Conservation (phyloP, 23 tunicate species). For the Ascidia mentula region DNA sequence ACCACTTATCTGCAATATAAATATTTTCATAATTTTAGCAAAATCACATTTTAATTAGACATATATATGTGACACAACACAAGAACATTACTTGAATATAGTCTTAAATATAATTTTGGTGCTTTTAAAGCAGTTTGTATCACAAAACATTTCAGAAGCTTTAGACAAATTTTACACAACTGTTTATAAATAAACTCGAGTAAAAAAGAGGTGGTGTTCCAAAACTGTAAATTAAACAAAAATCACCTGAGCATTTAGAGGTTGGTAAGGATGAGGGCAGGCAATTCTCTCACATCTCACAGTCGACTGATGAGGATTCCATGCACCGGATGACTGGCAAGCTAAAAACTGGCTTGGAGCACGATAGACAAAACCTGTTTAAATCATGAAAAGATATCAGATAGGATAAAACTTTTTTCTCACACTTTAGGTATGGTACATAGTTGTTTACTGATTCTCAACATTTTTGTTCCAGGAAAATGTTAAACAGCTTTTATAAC, state of each 20-base stretch:
- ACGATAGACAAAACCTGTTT: constrained; percentile 2
- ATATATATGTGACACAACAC: no score
- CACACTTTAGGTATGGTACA: background rate
- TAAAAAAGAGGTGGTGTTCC: background rate
- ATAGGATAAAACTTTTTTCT: background rate
- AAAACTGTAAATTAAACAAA: background rate
- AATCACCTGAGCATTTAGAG: constrained; percentile 26
- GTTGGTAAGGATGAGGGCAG: constrained; percentile 23
- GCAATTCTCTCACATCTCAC: constrained; percentile 30
- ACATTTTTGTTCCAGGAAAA: no score
- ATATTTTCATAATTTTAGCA: no score
- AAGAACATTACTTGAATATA: no score
- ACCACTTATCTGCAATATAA: constrained; percentile 30
- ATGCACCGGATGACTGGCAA: constrained; percentile 35
- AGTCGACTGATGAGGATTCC: constrained; percentile 32
- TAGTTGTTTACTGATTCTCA: no score
- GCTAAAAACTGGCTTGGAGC: background rate
- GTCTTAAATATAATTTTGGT: no score
- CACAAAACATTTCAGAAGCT: no score
- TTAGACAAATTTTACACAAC: no score
- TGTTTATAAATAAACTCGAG: background rate
- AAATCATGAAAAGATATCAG: background rate
- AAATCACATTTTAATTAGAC: no score
- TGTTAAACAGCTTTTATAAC: no score
- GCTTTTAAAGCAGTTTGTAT: no score